phyloP scores from a whole-genome alignment of 2,113 vertebrate species.

The Hucho hucho region DNA sequence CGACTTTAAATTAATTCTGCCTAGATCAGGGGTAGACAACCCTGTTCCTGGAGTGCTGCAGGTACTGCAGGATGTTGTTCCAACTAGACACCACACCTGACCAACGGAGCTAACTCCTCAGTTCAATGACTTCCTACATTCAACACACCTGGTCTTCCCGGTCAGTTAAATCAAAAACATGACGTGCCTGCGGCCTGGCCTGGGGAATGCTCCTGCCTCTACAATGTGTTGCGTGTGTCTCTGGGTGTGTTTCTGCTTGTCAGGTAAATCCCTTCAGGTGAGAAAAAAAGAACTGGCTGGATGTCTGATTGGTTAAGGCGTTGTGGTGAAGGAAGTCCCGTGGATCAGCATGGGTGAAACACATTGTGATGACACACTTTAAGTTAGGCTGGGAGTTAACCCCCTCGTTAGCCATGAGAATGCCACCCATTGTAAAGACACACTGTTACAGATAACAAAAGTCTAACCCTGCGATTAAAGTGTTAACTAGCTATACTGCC shows the following conservation, averaged over 20 bases:
- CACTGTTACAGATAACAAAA: slow-evolving; percentile 38
- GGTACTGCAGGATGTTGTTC: too few species aligned
- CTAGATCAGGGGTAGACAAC: too few species aligned
- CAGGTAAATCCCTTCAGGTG: slow-evolving; percentile 50
- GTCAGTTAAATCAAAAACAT: too few species aligned
- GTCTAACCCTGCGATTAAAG: slow-evolving; percentile 47
- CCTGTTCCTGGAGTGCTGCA: too few species aligned
- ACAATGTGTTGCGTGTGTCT: neutral
- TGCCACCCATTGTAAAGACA: slow-evolving; percentile 41
- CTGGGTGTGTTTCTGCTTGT: slow-evolving; percentile 29
- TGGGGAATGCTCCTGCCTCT: too few species aligned
- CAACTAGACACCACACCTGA: too few species aligned
- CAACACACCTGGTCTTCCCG: too few species aligned
- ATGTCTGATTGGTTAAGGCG: slow-evolving; percentile 36
- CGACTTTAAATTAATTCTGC: too few species aligned
- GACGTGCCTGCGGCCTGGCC: too few species aligned
- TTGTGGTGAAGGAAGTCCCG: slow-evolving; percentile 63
- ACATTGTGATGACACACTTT: slow-evolving; percentile 51
- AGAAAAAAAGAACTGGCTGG: slow-evolving; percentile 48
- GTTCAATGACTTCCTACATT: too few species aligned
- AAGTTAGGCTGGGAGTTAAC: slow-evolving; percentile 40
- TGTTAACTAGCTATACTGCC: slow-evolving; percentile 36
- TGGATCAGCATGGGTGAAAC: slow-evolving; percentile 57
- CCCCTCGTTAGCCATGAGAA: slow-evolving; percentile 45
- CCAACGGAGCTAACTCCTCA: too few species aligned